phyloP scores from a whole-genome alignment of 2,113 vertebrate species.

The Paraplagusia blochii region DNA sequence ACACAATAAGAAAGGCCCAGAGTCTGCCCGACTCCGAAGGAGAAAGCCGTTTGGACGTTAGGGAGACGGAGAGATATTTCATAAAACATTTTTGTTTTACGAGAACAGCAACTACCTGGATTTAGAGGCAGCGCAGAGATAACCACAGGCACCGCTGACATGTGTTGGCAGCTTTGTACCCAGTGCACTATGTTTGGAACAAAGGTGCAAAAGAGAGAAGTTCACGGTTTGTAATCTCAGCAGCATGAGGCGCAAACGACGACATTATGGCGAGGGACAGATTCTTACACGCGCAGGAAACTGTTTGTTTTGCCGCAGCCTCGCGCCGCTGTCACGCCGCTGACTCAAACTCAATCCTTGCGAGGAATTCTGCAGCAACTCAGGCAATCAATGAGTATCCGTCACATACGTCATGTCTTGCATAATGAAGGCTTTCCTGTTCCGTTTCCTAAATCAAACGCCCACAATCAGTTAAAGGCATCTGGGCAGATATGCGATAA shows the following conservation, averaged over 20 bases:
- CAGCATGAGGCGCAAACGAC: constrained; percentile 10
- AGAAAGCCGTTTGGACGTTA: not conserved
- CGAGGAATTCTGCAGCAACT: not conserved
- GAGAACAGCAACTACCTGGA: not conserved
- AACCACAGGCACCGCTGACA: constrained; percentile 11
- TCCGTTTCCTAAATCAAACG: constrained; percentile 16
- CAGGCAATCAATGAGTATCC: constrained; percentile 9
- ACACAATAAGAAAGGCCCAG: not conserved
- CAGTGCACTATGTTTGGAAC: constrained; percentile 5
- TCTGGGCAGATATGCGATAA: constrained; percentile 9
- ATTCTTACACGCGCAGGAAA: not conserved
- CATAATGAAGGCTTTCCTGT: not conserved
- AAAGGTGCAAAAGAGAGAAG: constrained; percentile 13
- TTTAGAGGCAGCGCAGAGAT: constrained; percentile 7
- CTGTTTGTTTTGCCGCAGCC: not conserved
- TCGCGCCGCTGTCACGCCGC: not conserved
- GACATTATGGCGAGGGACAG: constrained; percentile 10
- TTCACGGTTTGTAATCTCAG: constrained; percentile 12
- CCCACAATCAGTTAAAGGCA: not conserved
- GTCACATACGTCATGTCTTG: constrained; percentile 8
- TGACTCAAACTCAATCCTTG: not conserved
- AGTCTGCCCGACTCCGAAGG: not conserved
- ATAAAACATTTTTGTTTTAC: not conserved
- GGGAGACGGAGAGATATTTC: too few relatives aligned
- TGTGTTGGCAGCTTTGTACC: constrained; percentile 4